Evolutionary conservation across 2,113 vertebrate genomes (phyloP), one percentile per base, ranked within the genome.

Genomic region (Pseudorectes ferrugineus): DNA sequence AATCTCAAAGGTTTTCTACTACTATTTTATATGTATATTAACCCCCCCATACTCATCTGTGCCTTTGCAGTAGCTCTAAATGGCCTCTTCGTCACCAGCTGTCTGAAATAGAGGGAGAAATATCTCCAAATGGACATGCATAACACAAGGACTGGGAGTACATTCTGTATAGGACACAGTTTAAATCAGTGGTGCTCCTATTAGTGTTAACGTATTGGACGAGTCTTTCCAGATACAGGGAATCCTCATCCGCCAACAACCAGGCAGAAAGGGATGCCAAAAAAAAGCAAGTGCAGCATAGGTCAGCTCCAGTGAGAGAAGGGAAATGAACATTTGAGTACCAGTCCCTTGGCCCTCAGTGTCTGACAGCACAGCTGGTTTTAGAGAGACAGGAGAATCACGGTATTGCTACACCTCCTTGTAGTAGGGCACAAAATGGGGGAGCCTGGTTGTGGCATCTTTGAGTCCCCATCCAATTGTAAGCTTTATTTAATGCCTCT

Each of bases 401-500:
- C 13, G 4, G 24, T 24, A 20, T 16, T 61, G 45, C 52, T 68
- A 3, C 2, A 3, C 11, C 9, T 48, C 5, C 15, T 36, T 24
- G 35, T 14, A 28, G 48, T 1, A 22, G n/a, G 55, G n/a, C 18
- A 48, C 20, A 74, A 20, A 58, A 17, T 26, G 22, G 3, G 40
- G 49, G 45, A 75, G 45, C 15, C 42, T 45, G 36, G 19, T 4
- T 89, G 24, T 46, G 55, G 22, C 35, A 55, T 28, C 62, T 58
- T 5, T 52, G n/a, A 55, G 51, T 59, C 57, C 38, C 43, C 17
- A 13, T 59, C 13, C 24, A 33, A 3, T 8, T 51, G 24, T 38
- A 42, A 14, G 24, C 0, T 1, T 70, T 67, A 36, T 51, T 58
- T 25, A 43, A 43, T 52, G 57, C 42, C 36, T 3, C 0, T 71